Evolutionary conservation across 2,888 invertebrate genomes (phyloP).

Genomic region (Eilema caniola): DNA sequence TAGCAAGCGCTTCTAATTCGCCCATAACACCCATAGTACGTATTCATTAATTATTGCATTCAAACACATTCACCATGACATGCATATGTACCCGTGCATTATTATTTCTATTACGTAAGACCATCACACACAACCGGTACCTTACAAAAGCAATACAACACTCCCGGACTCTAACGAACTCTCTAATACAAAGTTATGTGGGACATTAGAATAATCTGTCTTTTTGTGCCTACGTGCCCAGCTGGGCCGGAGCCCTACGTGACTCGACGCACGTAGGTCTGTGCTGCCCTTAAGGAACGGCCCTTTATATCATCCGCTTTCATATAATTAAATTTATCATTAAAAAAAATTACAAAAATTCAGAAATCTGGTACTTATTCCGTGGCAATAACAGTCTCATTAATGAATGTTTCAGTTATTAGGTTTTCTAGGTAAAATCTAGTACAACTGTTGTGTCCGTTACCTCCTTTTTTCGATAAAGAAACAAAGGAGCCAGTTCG

Average conservation of each 20-base stretch:
- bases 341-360: neutral
- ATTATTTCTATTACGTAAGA: slow-evolving; percentile 1
- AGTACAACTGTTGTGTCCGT: neutral
- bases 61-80: neutral
- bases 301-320: slow-evolving; percentile 6
- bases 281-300: slow-evolving; percentile 28
- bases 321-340: slow-evolving; percentile 2
- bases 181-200: slow-evolving; percentile 39
- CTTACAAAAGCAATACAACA: slow-evolving; percentile 1
- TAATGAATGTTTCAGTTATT: neutral
- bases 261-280: slow-evolving; percentile 41
- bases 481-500: neutral
- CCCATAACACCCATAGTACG: neutral
- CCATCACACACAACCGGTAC: neutral
- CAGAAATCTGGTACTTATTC: neutral
- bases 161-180: slow-evolving; percentile 12
- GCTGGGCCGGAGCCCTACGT: slow-evolving; percentile 43
- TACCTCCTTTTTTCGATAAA: neutral
- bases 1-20: no score
- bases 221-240: slow-evolving; percentile 18
- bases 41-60: neutral
- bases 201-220: slow-evolving; percentile 39
- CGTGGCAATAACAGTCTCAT: neutral
- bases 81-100: neutral
- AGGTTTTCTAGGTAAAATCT: neutral